Evolutionary conservation across 1,140 invertebrate species (phyloP), one percentile per base, ranked within the genome.

Genomic region (Pseudomyrmex pallidus): DNA sequence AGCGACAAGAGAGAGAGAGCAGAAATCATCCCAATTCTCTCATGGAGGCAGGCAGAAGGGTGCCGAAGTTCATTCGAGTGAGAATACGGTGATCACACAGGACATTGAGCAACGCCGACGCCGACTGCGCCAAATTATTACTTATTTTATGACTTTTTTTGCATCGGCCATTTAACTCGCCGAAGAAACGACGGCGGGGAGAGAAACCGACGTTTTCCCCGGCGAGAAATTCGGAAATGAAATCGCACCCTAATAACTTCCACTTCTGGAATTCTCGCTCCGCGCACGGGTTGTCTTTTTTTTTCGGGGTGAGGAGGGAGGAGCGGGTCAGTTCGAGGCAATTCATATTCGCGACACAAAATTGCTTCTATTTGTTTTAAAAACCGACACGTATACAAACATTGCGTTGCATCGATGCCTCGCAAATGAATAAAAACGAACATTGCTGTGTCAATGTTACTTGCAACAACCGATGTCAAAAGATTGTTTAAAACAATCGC

Each of bases 131-230:
- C 93, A 94, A 94, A 94, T 94, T 94, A 94, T 94, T 94, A 94
- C 94, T 94, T 94, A 94, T 94, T 94, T 94, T 94, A 94, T 92
- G 93, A 94, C 90, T 94, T 94, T 94, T 35, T 94, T 94, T 94
- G 91, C 91, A 94, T 91, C 91, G 94, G 87, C 91, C 94, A 94
- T 94, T 94, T 94, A 94, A 94, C 91, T 91, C 88, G 86, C 90
- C 87, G 74, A 76, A 52, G 83, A 62, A 62, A 48, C 63, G 68
- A 61, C 56, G 46, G 17, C 22, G 68, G 68, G 63, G 17, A 59
- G 66, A 54, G 59, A 5, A 35, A 25, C n/a, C 22, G 56, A 59
- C 20, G 54, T 50, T 35, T 35, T 73, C n/a, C 66, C 76, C 57
- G 62, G 89, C 90, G 90, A 92, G 91, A 92, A 93, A 92, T 92